These are phyloP conservation scores for Holothuria scabra DNA, from an alignment of 53 echinoderm and acorn worm genomes.

Conservation along the genomic window DNA sequence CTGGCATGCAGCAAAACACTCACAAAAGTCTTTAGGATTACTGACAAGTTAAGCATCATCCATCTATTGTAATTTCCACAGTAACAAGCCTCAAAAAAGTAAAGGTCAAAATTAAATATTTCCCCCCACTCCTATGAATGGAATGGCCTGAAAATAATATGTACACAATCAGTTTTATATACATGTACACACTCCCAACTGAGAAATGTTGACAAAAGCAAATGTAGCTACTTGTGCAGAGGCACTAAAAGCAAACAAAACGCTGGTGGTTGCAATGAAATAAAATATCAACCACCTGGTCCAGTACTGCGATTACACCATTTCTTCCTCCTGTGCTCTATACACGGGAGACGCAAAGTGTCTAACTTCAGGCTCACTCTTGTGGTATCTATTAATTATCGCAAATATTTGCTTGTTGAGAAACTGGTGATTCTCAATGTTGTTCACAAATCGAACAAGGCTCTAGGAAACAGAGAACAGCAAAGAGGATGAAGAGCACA, in stretches of 20 bases:
- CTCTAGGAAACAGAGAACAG: conserved; percentile 61
- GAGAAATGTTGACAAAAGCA: too few species aligned
- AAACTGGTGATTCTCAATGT: conserved; percentile 88
- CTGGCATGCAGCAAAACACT: too few species aligned
- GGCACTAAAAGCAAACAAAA: not conserved
- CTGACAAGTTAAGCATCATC: too few species aligned
- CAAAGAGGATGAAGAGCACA: not conserved
- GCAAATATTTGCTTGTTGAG: conserved; percentile 97
- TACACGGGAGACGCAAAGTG: conserved; percentile 39
- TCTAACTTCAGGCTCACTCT: conserved; percentile 49
- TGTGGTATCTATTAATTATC: conserved; percentile 88
- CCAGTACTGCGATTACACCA: not conserved
- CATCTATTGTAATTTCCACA: too few species aligned
- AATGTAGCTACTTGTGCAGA: too few species aligned
- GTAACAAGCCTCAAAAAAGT: too few species aligned
- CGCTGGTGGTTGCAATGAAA: not conserved
- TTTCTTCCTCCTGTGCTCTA: not conserved
- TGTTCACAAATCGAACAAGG: conserved; percentile 76
- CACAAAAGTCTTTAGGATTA: too few species aligned
- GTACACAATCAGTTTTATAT: too few species aligned
- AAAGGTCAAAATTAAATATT: too few species aligned
- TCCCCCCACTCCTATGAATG: too few species aligned
- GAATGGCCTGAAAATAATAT: too few species aligned
- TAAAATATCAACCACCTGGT: not conserved
- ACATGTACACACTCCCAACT: too few species aligned